Evolutionary conservation across 2,888 invertebrate species (phyloP).

Genomic region (Anticlea derivata): DNA sequence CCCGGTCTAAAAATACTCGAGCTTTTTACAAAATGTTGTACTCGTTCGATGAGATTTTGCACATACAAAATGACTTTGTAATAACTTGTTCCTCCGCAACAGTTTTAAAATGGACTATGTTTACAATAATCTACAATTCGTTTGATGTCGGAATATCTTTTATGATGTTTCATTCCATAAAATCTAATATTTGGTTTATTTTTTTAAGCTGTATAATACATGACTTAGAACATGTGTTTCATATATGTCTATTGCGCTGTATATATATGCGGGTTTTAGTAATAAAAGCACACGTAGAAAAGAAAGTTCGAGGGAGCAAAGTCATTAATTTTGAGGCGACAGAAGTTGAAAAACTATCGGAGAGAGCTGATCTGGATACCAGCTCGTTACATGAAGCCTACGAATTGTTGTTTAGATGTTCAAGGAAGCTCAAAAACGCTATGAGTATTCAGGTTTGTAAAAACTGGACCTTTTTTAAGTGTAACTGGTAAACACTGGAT

Average conservation of each 20-base stretch:
- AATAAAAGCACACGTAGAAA: slow-evolving; percentile 54
- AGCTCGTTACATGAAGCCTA: slow-evolving; percentile 57
- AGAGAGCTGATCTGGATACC: slow-evolving; percentile 51
- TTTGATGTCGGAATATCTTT: no score
- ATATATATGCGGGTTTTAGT: slow-evolving; percentile 51
- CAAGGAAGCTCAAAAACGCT: slow-evolving; percentile 54
- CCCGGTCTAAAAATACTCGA: slow-evolving; percentile 42
- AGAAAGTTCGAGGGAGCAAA: slow-evolving; percentile 39
- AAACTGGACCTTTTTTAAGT: background rate
- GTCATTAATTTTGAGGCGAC: slow-evolving; percentile 24
- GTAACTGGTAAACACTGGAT: no score
- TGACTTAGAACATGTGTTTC: slow-evolving; percentile 56
- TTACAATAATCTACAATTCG: slow-evolving; percentile 45
- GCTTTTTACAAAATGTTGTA: slow-evolving; percentile 47
- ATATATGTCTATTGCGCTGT: slow-evolving; percentile 46
- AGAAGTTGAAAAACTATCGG: slow-evolving; percentile 49
- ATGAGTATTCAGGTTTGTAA: slow-evolving; percentile 63
- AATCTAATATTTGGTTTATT: no score
- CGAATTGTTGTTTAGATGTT: slow-evolving; percentile 58
- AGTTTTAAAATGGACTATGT: slow-evolving; percentile 29
- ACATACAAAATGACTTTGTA: slow-evolving; percentile 46
- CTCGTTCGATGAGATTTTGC: slow-evolving; percentile 51
- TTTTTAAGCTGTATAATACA: no score
- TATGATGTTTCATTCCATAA: background rate
- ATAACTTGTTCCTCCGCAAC: slow-evolving; percentile 35